These are phyloP conservation scores for Notodonta ziczac DNA, from an alignment of 2,888 invertebrate species.

Conservation along the genomic window DNA sequence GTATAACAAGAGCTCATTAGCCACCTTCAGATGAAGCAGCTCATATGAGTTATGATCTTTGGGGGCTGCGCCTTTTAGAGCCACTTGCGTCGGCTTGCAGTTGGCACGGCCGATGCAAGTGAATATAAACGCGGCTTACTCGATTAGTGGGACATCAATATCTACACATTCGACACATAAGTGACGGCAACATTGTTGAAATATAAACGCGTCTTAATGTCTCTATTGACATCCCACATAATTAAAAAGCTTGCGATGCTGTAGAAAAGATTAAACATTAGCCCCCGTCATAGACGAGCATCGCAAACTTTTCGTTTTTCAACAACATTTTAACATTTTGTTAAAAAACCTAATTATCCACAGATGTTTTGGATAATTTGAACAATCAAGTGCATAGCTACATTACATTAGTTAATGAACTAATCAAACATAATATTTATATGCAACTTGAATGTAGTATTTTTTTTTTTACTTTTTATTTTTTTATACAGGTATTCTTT, in stretches of 20 bases:
- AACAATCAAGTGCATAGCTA: constrained; percentile 72
- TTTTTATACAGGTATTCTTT: constrained; percentile 73
- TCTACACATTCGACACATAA: constrained; percentile 29
- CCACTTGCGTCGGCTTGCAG: constrained; percentile 30
- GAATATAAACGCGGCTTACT: constrained; percentile 21
- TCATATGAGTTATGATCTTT: constrained; percentile 51
- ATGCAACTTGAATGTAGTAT: constrained; percentile 73
- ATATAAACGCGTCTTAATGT: constrained; percentile 13
- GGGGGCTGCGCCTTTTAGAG: constrained; percentile 41
- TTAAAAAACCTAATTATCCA: constrained; percentile 57
- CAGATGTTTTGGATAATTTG: constrained; percentile 60
- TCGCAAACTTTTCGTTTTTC: constrained; percentile 52
- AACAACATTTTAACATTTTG: constrained; percentile 47
- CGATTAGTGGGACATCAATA: constrained; percentile 37
- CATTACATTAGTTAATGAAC: constrained; percentile 76
- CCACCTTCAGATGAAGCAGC: constrained; percentile 61
- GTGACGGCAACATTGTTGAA: constrained; percentile 16
- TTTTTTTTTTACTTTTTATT: constrained; percentile 70
- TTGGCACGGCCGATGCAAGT: constrained; percentile 35
- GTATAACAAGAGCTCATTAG: constrained; percentile 61
- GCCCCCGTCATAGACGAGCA: constrained; percentile 52
- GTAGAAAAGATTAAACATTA: constrained; percentile 33
- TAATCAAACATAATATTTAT: constrained; percentile 80
- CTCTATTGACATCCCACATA: constrained; percentile 40
- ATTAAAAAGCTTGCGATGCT: constrained; percentile 52